Evolutionary conservation across 2,797 vertebrate species (phyloP).

Genomic region (Xenops minutus): DNA sequence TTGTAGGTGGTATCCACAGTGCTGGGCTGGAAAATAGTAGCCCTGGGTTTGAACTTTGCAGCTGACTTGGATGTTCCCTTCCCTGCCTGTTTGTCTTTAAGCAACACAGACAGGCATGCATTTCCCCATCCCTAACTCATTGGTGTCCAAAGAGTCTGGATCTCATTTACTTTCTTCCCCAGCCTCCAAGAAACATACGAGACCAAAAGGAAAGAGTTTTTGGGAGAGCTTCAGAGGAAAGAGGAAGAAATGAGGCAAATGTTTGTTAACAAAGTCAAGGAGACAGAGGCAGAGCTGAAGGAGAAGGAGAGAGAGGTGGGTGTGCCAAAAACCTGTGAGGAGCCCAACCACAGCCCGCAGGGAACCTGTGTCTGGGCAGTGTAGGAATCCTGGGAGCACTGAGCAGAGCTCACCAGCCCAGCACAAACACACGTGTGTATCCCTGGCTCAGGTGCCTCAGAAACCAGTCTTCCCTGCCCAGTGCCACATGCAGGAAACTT

Average conservation of each 20-base stretch:
- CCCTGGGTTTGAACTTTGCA: neutral
- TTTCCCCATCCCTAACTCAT: neutral
- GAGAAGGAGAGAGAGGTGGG: constrained; percentile 96
- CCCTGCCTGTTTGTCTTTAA: neutral
- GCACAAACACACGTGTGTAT: neutral
- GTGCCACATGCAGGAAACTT: neutral
- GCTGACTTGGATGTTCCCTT: neutral
- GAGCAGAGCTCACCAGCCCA: neutral
- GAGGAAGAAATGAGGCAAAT: constrained; percentile 99
- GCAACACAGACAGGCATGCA: fast-evolving
- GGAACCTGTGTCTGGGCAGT: neutral
- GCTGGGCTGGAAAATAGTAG: neutral
- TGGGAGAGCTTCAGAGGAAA: constrained; percentile 92
- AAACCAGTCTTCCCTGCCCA: neutral
- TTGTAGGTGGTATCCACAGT: neutral
- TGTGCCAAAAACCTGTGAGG: neutral
- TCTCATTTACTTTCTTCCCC: constrained; percentile 4
- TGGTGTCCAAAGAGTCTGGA: neutral
- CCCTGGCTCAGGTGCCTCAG: neutral
- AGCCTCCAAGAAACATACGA: constrained; percentile 98
- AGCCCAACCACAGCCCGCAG: neutral
- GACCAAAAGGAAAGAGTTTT: constrained; percentile 97
- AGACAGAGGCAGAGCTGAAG: constrained; percentile 95
- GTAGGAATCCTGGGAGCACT: neutral
- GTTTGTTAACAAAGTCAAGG: constrained; percentile 99